Evolutionary conservation across 2,797 vertebrate genomes (phyloP).

Genomic region (Coccyzus lansbergi): DNA sequence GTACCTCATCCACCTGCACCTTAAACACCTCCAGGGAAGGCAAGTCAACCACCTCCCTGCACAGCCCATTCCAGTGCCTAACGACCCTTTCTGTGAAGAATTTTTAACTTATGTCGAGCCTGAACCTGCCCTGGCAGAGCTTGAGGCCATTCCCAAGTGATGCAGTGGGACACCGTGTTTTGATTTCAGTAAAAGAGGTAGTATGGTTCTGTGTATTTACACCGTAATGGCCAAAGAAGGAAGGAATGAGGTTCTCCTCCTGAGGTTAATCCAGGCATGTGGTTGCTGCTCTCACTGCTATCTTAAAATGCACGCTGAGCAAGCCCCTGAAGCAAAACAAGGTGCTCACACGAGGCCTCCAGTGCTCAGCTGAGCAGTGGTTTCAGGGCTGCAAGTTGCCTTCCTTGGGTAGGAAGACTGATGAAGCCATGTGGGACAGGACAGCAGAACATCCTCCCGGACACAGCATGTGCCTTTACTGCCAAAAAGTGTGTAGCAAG

Average conservation of each 20-base stretch:
- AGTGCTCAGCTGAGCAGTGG: accelerated
- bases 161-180: accelerated
- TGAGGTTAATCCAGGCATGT: not conserved
- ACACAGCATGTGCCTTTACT: not conserved
- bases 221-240: accelerated
- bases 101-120: no score
- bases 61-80: no score
- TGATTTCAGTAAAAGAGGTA: accelerated
- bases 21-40: no score
- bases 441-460: not conserved
- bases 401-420: not conserved
- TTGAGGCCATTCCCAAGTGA: no score
- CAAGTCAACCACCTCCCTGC: no score
- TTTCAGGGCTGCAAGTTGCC: not conserved
- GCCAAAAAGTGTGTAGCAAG: accelerated
- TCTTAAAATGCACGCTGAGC: not conserved
- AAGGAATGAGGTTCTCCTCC: not conserved
- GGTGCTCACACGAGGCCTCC: not conserved
- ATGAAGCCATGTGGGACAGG: not conserved
- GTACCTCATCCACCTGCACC: no score
- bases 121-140: no score
- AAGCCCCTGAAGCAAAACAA: not conserved
- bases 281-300: not conserved
- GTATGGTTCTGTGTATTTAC: not conserved
- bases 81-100: no score